Evolutionary conservation across 2,888 invertebrate species (phyloP).

Genomic region (Taenaris catops): DNA sequence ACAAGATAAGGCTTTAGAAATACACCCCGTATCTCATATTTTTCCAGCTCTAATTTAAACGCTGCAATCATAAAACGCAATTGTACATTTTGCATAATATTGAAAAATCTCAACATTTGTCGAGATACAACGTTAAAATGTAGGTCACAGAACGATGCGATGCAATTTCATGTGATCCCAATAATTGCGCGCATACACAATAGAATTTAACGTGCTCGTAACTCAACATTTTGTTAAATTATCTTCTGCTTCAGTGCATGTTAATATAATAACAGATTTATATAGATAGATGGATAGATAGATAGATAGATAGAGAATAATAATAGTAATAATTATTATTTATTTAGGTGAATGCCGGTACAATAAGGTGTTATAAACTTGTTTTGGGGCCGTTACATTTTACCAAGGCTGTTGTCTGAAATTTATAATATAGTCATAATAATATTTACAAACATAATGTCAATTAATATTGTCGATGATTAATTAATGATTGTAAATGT

Average conservation of each 20-base stretch:
- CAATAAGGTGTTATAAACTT: too few relatives aligned
- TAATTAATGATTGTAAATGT: too few relatives aligned
- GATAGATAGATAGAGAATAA: too few relatives aligned
- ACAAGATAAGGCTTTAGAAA: too few relatives aligned
- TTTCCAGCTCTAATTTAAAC: neutral
- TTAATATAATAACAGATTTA: neutral
- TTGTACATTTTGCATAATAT: conserved; percentile 19
- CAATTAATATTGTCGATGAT: too few relatives aligned
- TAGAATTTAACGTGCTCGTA: neutral
- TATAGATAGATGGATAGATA: neutral
- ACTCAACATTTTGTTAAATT: too few relatives aligned
- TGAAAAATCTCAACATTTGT: conserved; percentile 19
- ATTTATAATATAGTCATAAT: too few relatives aligned
- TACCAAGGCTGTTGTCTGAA: too few relatives aligned
- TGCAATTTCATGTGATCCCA: conserved; percentile 13
- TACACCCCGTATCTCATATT: neutral
- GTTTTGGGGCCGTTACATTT: too few relatives aligned
- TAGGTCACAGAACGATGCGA: conserved; percentile 17
- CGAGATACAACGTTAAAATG: conserved; percentile 11
- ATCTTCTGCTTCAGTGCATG: neutral
- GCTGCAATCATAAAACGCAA: conserved; percentile 14
- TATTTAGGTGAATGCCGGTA: too few relatives aligned
- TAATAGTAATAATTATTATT: too few relatives aligned
- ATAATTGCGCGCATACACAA: conserved; percentile 1
- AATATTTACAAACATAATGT: too few relatives aligned